These are phyloP conservation scores for Triplophysa dalaica DNA, from an alignment of 2,113 vertebrate species.

Conservation along the genomic window DNA sequence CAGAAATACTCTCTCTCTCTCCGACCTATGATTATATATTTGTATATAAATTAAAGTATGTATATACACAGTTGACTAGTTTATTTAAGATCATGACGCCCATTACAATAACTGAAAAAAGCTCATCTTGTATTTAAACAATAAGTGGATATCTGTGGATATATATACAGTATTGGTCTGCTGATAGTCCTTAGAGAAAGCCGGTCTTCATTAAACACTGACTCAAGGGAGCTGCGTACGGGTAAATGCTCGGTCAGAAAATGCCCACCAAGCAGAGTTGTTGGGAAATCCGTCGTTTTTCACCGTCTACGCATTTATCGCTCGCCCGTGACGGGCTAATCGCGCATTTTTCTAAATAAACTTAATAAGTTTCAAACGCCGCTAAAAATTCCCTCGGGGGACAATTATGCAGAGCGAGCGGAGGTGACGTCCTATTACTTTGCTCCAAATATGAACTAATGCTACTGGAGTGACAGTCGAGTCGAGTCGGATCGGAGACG, in stretches of 20 bases:
- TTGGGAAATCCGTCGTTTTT: slow-evolving; percentile 58
- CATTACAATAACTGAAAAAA: neutral
- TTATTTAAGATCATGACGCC: neutral
- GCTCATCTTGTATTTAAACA: neutral
- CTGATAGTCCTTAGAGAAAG: neutral
- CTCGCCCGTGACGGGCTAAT: slow-evolving; percentile 41
- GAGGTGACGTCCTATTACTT: slow-evolving; percentile 58
- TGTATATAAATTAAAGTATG: neutral
- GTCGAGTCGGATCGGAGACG: slow-evolving; percentile 46
- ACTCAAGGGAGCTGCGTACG: neutral
- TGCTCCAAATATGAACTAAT: slow-evolving; percentile 54
- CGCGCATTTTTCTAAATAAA: slow-evolving; percentile 51
- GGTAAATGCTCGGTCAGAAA: slow-evolving; percentile 51
- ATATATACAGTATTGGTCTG: neutral
- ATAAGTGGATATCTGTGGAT: neutral
- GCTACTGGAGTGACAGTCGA: slow-evolving; percentile 54
- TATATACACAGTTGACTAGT: neutral
- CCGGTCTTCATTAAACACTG: slow-evolving; percentile 26
- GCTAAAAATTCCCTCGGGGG: slow-evolving; percentile 44
- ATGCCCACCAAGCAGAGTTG: slow-evolving; percentile 70
- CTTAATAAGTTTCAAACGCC: slow-evolving; percentile 40
- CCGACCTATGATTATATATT: neutral
- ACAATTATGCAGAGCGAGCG: slow-evolving; percentile 52
- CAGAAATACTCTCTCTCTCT: neutral
- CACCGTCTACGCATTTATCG: slow-evolving; percentile 53